phyloP scores from a whole-genome alignment of 2,113 vertebrate genomes.

The Macrotus californicus region DNA sequence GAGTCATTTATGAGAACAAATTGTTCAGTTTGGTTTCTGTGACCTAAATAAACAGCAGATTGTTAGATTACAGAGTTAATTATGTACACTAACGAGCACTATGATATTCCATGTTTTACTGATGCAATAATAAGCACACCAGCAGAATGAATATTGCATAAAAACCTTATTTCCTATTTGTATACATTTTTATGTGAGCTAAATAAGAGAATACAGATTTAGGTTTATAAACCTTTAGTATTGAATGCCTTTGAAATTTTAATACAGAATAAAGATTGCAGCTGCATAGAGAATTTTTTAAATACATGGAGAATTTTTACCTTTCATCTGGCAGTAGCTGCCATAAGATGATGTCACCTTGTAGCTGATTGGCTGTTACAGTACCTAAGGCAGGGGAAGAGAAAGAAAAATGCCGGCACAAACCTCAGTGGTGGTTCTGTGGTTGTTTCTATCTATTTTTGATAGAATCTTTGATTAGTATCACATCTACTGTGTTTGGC shows the following conservation, averaged over 20 bases:
- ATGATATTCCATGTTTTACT: conserved; percentile 44
- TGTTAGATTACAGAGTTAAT: conserved; percentile 56
- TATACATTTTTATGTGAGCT: neutral
- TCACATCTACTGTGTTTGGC: conserved; percentile 71
- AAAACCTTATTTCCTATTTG: conserved; percentile 39
- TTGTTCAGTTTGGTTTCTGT: conserved; percentile 12
- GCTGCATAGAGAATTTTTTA: conserved; percentile 44
- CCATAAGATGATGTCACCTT: conserved; percentile 95
- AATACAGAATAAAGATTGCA: conserved; percentile 12
- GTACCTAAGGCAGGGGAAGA: conserved; percentile 85
- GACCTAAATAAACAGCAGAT: conserved; percentile 16
- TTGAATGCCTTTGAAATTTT: conserved; percentile 47
- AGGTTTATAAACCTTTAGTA: neutral
- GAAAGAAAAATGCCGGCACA: conserved; percentile 88
- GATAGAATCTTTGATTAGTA: conserved; percentile 76
- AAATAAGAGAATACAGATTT: neutral
- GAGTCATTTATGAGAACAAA: conserved; percentile 20
- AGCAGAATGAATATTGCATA: conserved; percentile 32
- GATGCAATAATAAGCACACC: conserved; percentile 56
- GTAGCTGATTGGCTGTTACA: conserved; percentile 88
- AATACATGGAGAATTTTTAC: conserved; percentile 84
- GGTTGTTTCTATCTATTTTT: conserved; percentile 78
- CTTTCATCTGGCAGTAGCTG: conserved; percentile 89
- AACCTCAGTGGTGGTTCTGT: conserved; percentile 80
- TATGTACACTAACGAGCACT: conserved; percentile 32